Evolutionary conservation across 2,113 vertebrate species (phyloP), one percentile per base, ranked within the genome.

Genomic region (Nettapus auritus): DNA sequence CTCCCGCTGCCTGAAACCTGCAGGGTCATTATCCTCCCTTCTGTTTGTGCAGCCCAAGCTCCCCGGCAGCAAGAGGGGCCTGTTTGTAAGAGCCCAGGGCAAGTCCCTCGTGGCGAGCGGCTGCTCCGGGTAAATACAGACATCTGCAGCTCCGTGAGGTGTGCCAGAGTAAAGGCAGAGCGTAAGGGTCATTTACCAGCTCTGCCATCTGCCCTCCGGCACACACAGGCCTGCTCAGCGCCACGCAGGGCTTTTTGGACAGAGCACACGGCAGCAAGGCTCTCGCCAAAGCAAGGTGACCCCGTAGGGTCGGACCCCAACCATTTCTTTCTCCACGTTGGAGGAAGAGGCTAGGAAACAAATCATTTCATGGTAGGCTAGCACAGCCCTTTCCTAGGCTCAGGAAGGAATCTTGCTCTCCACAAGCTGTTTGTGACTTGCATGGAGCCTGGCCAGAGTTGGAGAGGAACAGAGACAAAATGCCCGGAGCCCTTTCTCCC

Each of bases 31-130:
- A 79, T 78, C 91, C 74, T 64, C 28, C 77, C 84, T 93, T 56
- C 64, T 92, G 66, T 91, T 89, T 89, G 89, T 95, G 93, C 96
- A 84, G 4, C 74, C 79, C 62, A 40, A 87, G 91, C 84, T 94
- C 86, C 89, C 84, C 71, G 83, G 93, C 86, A 94, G 89, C 81
- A 92, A 90, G 74, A 89, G 92, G 89, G 56, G 73, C 53, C 86
- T 90, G 66, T 89, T 96, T 84, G 75, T 84, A 89, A 95, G 92
- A 86, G 67, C 20, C 8, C 44, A 88, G 87, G 29, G 26, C 12
- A 75, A 88, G 81, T 9, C 57, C 53, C 68, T 53, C 36, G 63
- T 64, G 86, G 55, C 20, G 91, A 89, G 74, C 78, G 78, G 66
- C 69, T 63, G 42, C 81, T 91, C 77, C 67, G 82, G 82, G 92